phyloP scores from a whole-genome alignment of 1,140 invertebrate species.

The Aphis gossypii region DNA sequence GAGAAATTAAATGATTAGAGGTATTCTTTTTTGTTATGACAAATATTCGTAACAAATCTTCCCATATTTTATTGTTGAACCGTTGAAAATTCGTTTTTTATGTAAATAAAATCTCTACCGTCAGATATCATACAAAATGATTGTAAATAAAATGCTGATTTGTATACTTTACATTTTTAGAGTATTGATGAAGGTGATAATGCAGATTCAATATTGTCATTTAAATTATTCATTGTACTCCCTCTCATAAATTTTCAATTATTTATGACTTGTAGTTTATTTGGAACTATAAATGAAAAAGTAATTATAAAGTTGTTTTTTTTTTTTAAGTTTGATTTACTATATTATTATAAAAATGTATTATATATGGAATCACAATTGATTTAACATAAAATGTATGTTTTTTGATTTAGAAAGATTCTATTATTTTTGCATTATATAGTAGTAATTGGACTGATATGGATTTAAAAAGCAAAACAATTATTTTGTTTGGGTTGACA shows the following conservation, averaged over 20 bases:
- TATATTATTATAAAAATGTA: no score
- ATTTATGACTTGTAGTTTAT: constrained; percentile 12
- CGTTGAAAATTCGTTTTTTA: no score
- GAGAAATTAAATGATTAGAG: no score
- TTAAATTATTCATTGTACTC: neutral
- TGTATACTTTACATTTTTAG: neutral
- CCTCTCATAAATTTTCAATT: neutral
- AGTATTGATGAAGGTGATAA: neutral
- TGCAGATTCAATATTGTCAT: constrained; percentile 5
- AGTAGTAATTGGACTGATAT: constrained; percentile 3
- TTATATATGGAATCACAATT: neutral
- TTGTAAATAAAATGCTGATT: neutral
- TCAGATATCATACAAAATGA: neutral
- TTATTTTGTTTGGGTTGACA: neutral
- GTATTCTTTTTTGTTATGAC: no score
- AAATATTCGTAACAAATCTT: no score
- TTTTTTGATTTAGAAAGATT: neutral
- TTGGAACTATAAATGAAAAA: constrained; percentile 17
- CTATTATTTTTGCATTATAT: neutral
- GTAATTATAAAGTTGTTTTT: neutral
- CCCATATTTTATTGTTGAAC: no score
- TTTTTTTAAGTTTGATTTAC: no score
- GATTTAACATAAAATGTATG: neutral
- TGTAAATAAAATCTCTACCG: neutral
- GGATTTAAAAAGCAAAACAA: constrained; percentile 19